Evolutionary conservation across 2,888 invertebrate species (phyloP).

Genomic region (Pristionchus entomophagus): DNA sequence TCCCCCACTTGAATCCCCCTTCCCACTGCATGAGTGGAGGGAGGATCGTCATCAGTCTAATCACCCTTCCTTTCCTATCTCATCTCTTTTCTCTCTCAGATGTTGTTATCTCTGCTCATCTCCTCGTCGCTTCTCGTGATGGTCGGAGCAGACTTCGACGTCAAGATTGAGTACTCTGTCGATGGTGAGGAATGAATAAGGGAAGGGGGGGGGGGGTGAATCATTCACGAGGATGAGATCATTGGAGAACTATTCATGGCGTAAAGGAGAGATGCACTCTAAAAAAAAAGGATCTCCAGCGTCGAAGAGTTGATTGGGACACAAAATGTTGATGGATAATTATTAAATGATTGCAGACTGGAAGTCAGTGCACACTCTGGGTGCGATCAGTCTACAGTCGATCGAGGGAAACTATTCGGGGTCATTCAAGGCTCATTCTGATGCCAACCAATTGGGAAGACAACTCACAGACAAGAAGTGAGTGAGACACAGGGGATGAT

Average conservation of each 20-base stretch:
- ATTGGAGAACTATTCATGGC: too few species aligned
- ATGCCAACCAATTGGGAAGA: not conserved
- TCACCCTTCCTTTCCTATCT: too few species aligned
- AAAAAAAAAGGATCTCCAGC: too few species aligned
- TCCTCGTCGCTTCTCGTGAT: not conserved
- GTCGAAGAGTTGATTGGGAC: too few species aligned
- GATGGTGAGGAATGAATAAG: constrained; percentile 40
- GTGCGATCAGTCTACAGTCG: constrained; percentile 13
- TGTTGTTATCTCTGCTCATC: constrained; percentile 10
- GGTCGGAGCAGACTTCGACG: constrained; percentile 39
- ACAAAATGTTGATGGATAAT: too few species aligned
- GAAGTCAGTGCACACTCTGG: constrained; percentile 6
- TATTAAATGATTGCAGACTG: not conserved
- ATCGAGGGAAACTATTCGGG: constrained; percentile 70
- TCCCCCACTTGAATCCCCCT: not conserved
- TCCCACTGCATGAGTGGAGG: not conserved
- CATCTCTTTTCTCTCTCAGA: not conserved
- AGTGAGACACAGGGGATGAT: too few species aligned
- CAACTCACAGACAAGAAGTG: constrained; percentile 20
- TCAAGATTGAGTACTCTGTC: constrained; percentile 46
- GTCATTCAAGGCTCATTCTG: constrained; percentile 51
- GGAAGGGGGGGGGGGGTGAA: not conserved
- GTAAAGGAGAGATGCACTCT: too few species aligned
- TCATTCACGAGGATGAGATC: too few species aligned
- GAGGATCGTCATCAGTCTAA: not conserved